Evolutionary conservation across 2,797 vertebrate species (phyloP), one percentile per base, ranked within the genome.

Genomic region (Momotus momota): DNA sequence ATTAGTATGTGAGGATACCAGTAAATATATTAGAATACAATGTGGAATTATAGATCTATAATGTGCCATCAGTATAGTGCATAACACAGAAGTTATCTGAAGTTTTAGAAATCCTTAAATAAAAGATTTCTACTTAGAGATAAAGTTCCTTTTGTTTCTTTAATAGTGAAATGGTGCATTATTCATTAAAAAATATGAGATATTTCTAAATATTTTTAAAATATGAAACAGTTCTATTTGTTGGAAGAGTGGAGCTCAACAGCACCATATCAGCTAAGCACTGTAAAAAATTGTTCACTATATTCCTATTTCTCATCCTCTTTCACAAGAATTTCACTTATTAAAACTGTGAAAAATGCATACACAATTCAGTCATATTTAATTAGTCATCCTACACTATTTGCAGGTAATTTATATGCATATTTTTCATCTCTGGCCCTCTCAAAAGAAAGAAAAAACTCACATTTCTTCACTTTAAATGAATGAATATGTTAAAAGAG

Each of bases 401-500:
- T 84, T 84, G 6, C 31, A 88, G 43, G 33, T 52, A 67, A 72
- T 95, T 93, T 87, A 77, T 94, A 95, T 82, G 18, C 33, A 70
- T 93, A 70, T 72, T 81, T 31, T 90, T 87, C 17, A 78, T 83
- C 52, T 83, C 61, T 33, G 33, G 4, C 6, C 19, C 23, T 78
- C 43, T 77, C 6, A 60, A 86, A 69, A 26, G 18, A 55, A 60
- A 75, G 33, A 48, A 46, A 79, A 77, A 14, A 29, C 33, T 15
- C 7, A 21, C 8, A 29, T 72, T 91, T 78, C 25, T 93, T 87
- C 57, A 69, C 41, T 82, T 94, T 49, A 87, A 41, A 49, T 70
- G 46, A 70, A 70, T 1, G 3, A 81, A 86, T 58, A 35, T 0
- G 4, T 84, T 55, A 51, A 21, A 70, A 72, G 12, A 69, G 5